Evolutionary conservation across 2,888 invertebrate genomes (phyloP).

Genomic region (Fragum sueziense): DNA sequence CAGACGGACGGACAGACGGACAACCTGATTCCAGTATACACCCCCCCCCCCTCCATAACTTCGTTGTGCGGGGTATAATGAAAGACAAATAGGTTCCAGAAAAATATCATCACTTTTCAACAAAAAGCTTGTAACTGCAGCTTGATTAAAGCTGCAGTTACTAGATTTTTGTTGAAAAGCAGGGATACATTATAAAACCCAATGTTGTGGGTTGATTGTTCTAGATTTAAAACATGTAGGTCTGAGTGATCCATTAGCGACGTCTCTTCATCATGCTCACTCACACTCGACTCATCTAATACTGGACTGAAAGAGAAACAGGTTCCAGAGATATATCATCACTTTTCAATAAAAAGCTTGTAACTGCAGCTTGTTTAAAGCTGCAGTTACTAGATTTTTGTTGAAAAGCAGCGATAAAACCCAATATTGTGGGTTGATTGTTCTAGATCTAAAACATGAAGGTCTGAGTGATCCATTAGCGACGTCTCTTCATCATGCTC

Average conservation of each 20-base stretch:
- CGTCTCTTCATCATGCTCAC: neutral
- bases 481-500: constrained; percentile 49
- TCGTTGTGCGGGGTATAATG: too few species aligned
- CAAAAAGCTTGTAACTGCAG: too few species aligned
- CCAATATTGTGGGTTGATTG: constrained; percentile 84
- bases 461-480: constrained; percentile 91
- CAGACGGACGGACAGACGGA: too few species aligned
- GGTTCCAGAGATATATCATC: neutral
- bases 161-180: too few species aligned
- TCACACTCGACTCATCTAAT: neutral
- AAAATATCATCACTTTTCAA: neutral
- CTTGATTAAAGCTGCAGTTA: too few species aligned
- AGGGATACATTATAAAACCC: too few species aligned
- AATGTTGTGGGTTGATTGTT: constrained; percentile 86
- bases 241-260: constrained; percentile 91
- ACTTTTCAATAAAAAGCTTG: neutral
- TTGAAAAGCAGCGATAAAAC: neutral
- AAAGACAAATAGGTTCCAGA: neutral
- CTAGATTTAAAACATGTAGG: constrained; percentile 90
- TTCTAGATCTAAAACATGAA: constrained; percentile 90
- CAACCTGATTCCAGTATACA: too few species aligned
- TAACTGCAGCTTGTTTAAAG: too few species aligned
- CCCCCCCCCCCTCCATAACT: too few species aligned
- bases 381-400: too few species aligned
- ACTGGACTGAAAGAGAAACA: constrained; percentile 49